Evolutionary conservation across 2,888 invertebrate genomes (phyloP), one percentile per base, ranked within the genome.

Genomic region (Ophion ventricosus): DNA sequence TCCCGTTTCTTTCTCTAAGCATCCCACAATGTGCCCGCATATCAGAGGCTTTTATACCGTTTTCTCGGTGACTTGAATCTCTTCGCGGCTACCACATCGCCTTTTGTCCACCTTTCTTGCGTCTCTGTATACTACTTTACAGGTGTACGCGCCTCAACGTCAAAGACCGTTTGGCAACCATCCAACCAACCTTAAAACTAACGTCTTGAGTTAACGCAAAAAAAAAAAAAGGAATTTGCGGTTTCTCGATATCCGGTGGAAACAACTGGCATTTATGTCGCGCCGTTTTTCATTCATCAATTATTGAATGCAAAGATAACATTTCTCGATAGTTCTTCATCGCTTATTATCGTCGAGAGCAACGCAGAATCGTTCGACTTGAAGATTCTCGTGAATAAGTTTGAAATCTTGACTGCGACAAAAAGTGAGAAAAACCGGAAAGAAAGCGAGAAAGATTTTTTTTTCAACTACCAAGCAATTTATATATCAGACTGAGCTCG

Each of bases 391-490:
- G 59, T 40, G 56, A 78, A 74, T 26, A 74, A 56, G 69, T 74
- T 69, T 56, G 63, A 64, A 79, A 74, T 40, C 74, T 54, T 43
- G 10, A 20, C 26, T 7, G 54, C 26, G 25, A 57, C 63, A 35
- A 23, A 35, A 23, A 70, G 69, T 70, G 49, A 79, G 64, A 79
- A 75, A 75, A 63, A 43, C 23, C 74, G 29, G 57, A 75, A 78
- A 78, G 83, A 83, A 83, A 83, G 74, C 83, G 64, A 83, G 57
- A 74, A 74, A 83, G 23, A 75, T 29, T 75, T 74, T 70, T 67
- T 66, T 54, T 56, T 76, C 26, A 67, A 26, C 17, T 25, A 49
- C 23, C 11, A 4, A 43, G 26, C 49, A 35, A 67, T 49, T 26
- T 35, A 56, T 49, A 40, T 40, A 69, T 63, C 64, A 26, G 26